These are phyloP conservation scores for Saxidomus purpurata DNA, from an alignment of 1,140 invertebrate species.

Conservation along the genomic window DNA sequence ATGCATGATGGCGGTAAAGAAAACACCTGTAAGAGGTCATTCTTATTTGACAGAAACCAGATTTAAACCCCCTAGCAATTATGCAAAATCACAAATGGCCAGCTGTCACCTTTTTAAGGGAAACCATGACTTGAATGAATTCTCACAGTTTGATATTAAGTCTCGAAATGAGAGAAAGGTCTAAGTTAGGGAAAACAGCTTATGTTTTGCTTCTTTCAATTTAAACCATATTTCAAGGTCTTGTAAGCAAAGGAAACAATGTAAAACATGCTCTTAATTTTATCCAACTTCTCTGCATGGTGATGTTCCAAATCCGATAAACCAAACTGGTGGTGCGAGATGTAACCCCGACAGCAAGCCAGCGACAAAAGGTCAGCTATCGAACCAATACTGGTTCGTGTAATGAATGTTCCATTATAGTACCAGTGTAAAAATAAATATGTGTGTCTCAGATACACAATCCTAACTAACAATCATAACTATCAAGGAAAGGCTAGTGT, in stretches of 20 bases:
- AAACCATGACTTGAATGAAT: slow-evolving; percentile 18
- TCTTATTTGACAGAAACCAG: no score
- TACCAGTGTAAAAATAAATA: no score
- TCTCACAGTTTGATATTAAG: neutral
- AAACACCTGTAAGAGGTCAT: no score
- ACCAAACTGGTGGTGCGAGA: neutral
- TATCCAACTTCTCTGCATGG: slow-evolving; percentile 11
- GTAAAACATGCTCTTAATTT: slow-evolving; percentile 16
- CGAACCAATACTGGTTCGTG: neutral
- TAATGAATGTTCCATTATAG: neutral
- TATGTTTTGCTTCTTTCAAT: slow-evolving; percentile 33
- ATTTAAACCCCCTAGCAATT: no score
- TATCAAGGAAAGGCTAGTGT: slow-evolving; percentile 21
- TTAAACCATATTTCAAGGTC: neutral
- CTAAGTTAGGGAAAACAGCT: neutral
- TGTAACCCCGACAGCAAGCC: neutral
- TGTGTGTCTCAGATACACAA: slow-evolving; percentile 15
- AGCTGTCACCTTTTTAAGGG: neutral
- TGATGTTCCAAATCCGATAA: neutral
- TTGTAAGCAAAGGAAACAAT: slow-evolving; percentile 19
- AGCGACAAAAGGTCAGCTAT: neutral
- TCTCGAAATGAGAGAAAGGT: neutral
- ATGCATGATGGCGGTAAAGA: no score
- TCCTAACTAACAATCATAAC: no score
- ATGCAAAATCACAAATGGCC: neutral